These are phyloP conservation scores for Suillia variegata DNA, from an alignment of 2,888 invertebrate genomes.

Conservation along the genomic window DNA sequence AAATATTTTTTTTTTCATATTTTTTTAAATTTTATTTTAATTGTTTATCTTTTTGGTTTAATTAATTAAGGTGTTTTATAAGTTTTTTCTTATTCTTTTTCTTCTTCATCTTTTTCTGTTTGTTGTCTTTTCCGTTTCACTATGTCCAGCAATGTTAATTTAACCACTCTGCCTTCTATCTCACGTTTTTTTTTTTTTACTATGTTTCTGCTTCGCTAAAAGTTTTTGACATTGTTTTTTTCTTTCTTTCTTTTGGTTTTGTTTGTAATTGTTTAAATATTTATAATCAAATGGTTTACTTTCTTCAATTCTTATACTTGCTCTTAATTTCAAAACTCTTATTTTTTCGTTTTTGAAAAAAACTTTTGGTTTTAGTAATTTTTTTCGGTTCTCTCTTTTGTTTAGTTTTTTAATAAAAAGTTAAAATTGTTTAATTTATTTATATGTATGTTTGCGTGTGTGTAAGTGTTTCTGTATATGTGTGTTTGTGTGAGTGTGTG, in stretches of 20 bases:
- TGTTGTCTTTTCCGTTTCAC: neutral
- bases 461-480: too few species aligned
- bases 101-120: slow-evolving; percentile 15
- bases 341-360: slow-evolving; percentile 11
- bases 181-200: neutral
- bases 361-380: slow-evolving; percentile 6
- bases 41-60: slow-evolving; percentile 40
- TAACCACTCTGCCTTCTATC: slow-evolving; percentile 7
- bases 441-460: too few species aligned
- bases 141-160: neutral
- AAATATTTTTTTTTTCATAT: slow-evolving; percentile 19
- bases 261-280: slow-evolving; percentile 16
- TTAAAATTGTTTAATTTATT: too few species aligned
- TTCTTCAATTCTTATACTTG: slow-evolving; percentile 5
- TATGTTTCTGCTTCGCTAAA: too few species aligned
- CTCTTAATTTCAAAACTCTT: slow-evolving; percentile 12
- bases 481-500: too few species aligned
- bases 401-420: slow-evolving; percentile 6
- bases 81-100: slow-evolving; percentile 28
- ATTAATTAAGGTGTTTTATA: slow-evolving; percentile 40
- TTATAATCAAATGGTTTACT: neutral
- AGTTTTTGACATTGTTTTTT: too few species aligned
- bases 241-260: slow-evolving; percentile 17
- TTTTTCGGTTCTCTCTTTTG: neutral
- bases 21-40: slow-evolving; percentile 34